Percentiles rank a stretch among this genome's conserved stretches.
Conservation (phyloP, 92 coral and sea anemone genomes). For the Blastomussa wellsi region DNA sequence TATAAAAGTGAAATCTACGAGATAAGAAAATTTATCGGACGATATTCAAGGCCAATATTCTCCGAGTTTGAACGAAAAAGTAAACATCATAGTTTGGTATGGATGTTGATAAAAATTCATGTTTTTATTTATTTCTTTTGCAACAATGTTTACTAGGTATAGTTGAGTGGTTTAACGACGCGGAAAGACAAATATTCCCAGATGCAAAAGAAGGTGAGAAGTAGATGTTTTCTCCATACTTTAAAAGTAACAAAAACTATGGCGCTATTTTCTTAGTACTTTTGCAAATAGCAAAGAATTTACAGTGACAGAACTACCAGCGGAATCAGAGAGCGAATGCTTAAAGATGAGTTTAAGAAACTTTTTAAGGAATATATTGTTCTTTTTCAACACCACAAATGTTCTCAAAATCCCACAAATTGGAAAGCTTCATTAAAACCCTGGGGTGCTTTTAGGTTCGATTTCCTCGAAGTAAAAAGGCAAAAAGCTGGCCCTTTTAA, state of each 20-base stretch:
- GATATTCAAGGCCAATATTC: neutral
- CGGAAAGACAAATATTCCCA: neutral
- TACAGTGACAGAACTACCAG: no score
- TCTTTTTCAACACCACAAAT: neutral
- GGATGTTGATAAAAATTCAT: neutral
- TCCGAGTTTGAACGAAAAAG: neutral
- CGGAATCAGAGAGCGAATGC: no score
- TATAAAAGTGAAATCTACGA: neutral
- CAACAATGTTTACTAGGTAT: constrained; percentile 4
- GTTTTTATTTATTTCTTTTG: neutral
- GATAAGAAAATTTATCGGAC: neutral
- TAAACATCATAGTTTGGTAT: neutral
- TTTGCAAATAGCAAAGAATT: no score
- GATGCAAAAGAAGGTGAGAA: neutral
- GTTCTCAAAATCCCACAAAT: neutral
- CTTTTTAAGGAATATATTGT: no score
- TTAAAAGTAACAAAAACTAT: neutral
- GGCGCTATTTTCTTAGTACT: neutral
- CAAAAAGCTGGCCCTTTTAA: neutral
- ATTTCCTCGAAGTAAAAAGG: neutral
- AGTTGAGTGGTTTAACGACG: constrained; percentile 14
- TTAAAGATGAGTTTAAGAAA: neutral
- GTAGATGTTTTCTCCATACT: neutral
- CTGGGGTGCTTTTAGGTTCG: neutral
- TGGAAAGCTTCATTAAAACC: neutral